Evolutionary conservation across 2,888 invertebrate genomes (phyloP).

Genomic region (Campoletis raptor): DNA sequence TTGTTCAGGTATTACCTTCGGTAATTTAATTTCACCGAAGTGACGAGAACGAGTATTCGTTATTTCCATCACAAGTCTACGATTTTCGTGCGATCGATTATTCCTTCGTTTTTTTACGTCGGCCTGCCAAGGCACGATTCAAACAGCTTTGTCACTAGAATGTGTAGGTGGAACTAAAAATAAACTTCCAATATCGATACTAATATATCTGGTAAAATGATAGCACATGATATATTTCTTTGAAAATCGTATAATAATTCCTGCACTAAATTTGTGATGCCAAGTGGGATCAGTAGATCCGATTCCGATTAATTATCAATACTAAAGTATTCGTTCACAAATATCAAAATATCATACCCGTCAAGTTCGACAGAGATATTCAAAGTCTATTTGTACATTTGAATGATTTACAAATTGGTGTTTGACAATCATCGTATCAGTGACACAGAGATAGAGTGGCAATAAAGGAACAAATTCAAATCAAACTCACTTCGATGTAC

Average conservation of each 20-base stretch:
- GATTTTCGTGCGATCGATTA: neutral
- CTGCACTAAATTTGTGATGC: neutral
- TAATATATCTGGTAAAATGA: neutral
- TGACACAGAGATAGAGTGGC: neutral
- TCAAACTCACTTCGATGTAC: neutral
- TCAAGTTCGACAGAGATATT: neutral
- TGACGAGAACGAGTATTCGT: neutral
- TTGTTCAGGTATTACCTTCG: neutral
- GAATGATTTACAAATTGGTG: neutral
- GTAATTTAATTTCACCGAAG: constrained; percentile 42
- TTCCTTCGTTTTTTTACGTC: neutral
- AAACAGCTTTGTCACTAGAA: neutral
- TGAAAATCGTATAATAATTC: neutral
- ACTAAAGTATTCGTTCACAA: neutral
- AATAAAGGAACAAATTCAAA: neutral
- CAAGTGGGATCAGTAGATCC: neutral
- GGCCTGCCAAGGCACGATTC: neutral
- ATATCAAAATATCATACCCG: neutral
- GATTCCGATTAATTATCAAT: neutral
- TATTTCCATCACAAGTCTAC: neutral
- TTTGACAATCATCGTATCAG: neutral
- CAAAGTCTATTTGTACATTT: neutral
- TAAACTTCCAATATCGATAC: neutral
- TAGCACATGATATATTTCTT: neutral
- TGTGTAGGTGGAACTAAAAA: neutral